Conservation (phyloP, 2,113 vertebrate genomes). For the Cinclus cinclus region DNA sequence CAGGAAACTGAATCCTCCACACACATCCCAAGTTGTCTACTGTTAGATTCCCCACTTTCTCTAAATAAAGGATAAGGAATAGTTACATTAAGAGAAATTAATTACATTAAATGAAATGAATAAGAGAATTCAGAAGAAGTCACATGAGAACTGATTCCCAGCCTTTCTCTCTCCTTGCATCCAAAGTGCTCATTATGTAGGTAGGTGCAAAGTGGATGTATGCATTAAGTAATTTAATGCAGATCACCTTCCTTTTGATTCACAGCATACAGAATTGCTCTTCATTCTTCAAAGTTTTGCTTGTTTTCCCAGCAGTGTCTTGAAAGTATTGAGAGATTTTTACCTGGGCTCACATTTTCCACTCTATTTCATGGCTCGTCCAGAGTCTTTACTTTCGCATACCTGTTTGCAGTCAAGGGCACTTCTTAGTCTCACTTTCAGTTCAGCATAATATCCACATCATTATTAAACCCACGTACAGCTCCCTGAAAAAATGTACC, state of each 20-base stretch:
- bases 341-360: background rate
- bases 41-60: background rate
- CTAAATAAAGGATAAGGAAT: background rate
- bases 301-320: background rate
- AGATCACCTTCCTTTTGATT: background rate
- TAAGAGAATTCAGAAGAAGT: background rate
- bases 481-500: background rate
- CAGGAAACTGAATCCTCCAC: background rate
- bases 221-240: background rate
- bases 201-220: background rate
- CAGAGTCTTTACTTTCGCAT: background rate
- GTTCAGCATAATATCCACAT: background rate
- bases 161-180: background rate
- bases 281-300: background rate
- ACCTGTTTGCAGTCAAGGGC: background rate
- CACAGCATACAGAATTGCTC: background rate
- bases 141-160: background rate
- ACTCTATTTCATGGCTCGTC: background rate
- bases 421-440: background rate
- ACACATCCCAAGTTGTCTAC: background rate
- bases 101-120: no score
- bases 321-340: background rate
- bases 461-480: background rate
- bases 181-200: background rate
- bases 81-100: background rate